Percentiles rank a stretch among this genome's conserved stretches.
These are phyloP conservation scores for Cotesia glomerata DNA, from an alignment of 1,140 invertebrate genomes.

Conservation along the genomic window DNA sequence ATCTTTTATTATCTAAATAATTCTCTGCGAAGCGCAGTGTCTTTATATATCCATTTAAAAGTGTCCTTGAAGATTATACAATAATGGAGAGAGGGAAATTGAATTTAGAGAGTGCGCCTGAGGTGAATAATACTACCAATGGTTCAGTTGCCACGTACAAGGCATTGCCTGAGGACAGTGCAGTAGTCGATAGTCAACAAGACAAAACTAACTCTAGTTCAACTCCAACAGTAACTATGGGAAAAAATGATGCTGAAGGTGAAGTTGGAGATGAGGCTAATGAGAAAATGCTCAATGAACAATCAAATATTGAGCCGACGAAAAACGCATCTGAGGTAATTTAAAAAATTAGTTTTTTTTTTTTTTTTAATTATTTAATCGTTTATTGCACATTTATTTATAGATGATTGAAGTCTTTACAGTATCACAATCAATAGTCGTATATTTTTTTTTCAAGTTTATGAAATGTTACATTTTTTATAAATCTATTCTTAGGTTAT, in stretches of 20 bases:
- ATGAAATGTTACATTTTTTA: background rate
- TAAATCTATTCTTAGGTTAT: background rate
- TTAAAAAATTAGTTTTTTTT: conserved; percentile 12
- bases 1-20: background rate
- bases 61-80: conserved; percentile 30
- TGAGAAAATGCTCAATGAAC: conserved; percentile 73
- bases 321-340: conserved; percentile 65
- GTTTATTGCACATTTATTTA: background rate
- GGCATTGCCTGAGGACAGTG: conserved; percentile 66
- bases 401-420: background rate
- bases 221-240: conserved; percentile 5
- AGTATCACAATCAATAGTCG: background rate
- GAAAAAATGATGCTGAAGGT: conserved; percentile 18
- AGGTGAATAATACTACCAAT: conserved; percentile 38
- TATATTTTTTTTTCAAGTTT: background rate
- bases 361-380: conserved; percentile 14
- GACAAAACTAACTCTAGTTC: background rate
- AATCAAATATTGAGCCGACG: conserved; percentile 66
- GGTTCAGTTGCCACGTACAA: conserved; percentile 63
- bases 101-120: conserved; percentile 43
- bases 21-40: background rate
- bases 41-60: background rate
- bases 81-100: conserved; percentile 41
- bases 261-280: conserved; percentile 66
- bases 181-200: conserved; percentile 32